Conservation (phyloP, 1,140 invertebrate genomes). For the Sminthurides bifidus region DNA sequence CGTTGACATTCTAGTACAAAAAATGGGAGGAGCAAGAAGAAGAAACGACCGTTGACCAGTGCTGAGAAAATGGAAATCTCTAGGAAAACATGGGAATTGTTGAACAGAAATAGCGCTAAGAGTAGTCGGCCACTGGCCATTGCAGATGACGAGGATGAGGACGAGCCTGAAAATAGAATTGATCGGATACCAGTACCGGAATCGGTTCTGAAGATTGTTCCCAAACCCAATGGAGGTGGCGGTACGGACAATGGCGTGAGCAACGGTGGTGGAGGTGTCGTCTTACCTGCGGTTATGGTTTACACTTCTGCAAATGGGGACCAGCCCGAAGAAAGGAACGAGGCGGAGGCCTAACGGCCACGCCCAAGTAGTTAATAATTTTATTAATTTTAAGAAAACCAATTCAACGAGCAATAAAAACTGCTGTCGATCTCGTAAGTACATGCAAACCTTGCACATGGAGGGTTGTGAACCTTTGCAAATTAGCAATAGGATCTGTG, state of each 20-base stretch:
- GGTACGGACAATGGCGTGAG: neutral
- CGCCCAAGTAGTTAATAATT: neutral
- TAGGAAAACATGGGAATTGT: conserved; percentile 24
- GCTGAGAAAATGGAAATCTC: conserved; percentile 19
- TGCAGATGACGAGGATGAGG: neutral
- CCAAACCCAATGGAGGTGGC: too few species aligned
- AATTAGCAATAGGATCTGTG: conserved; percentile 27
- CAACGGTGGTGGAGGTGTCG: conserved; percentile 13
- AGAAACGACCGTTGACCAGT: too few species aligned
- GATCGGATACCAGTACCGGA: neutral
- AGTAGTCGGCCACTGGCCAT: neutral
- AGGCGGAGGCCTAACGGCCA: neutral
- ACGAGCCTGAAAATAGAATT: neutral
- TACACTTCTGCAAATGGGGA: conserved; percentile 16
- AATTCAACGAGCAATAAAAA: conserved; percentile 14
- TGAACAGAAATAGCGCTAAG: conserved; percentile 8
- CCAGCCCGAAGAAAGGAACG: too few species aligned
- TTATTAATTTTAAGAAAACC: neutral
- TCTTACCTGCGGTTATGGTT: conserved; percentile 26
- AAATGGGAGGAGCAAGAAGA: too few species aligned
- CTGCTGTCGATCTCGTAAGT: conserved; percentile 29
- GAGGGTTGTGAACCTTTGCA: conserved; percentile 28
- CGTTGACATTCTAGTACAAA: too few species aligned
- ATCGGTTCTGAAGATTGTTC: neutral
- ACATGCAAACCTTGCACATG: conserved; percentile 22